Percentiles rank a stretch among this genome's conserved stretches.
These are phyloP conservation scores for Heterodera schachtii DNA, from an alignment of 1,140 invertebrate species.

Conservation along the genomic window DNA sequence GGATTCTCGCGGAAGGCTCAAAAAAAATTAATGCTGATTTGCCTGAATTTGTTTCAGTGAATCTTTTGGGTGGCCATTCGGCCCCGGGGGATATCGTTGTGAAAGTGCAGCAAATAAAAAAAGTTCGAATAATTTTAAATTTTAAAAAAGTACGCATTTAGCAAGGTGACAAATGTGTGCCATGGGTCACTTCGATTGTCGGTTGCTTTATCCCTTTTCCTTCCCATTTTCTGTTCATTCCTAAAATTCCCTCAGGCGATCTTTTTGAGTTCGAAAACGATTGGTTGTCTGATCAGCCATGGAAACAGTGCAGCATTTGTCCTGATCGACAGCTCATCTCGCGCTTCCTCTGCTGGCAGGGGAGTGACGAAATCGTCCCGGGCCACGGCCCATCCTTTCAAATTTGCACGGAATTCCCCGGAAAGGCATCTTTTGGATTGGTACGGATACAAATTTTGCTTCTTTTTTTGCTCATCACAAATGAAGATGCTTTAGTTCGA, in stretches of 20 bases:
- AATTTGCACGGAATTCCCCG: not conserved
- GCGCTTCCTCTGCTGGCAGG: slow-evolving; percentile 28
- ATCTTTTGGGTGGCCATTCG: not conserved
- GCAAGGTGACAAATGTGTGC: not conserved
- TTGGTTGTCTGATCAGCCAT: slow-evolving; percentile 23
- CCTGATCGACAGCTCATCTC: slow-evolving; percentile 24
- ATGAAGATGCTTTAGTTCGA: too few relatives aligned
- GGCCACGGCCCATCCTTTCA: slow-evolving; percentile 25
- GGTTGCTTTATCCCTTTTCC: not conserved
- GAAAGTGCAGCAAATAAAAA: not conserved
- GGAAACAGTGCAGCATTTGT: slow-evolving; percentile 22
- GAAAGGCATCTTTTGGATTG: slow-evolving; percentile 15
- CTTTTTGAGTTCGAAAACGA: slow-evolving; percentile 34
- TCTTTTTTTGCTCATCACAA: not conserved
- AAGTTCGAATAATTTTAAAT: not conserved
- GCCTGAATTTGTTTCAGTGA: slow-evolving; percentile 4
- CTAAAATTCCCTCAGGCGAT: slow-evolving; percentile 18
- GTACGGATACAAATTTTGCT: not conserved
- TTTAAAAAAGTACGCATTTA: not conserved
- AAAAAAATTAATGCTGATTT: not conserved
- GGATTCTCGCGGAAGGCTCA: not conserved
- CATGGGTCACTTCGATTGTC: not conserved
- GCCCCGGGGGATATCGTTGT: not conserved
- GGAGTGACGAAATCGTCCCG: slow-evolving; percentile 30
- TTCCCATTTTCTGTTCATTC: not conserved